Evolutionary conservation across 2,888 invertebrate species (phyloP).

Genomic region (Syrista parreyssii): DNA sequence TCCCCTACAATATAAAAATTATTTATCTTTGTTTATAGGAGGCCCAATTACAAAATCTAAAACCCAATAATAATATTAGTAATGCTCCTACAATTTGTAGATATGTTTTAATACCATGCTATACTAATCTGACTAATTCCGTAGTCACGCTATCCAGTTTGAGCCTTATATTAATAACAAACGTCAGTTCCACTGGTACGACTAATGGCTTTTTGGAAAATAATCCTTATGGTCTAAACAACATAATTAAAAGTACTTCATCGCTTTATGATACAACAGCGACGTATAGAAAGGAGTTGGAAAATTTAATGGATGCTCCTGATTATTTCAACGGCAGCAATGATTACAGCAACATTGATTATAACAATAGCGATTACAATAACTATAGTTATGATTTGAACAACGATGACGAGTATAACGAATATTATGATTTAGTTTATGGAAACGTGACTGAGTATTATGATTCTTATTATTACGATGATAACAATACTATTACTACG

Average conservation of each 20-base stretch:
- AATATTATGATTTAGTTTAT: slow-evolving; percentile 18
- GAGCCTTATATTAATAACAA: slow-evolving; percentile 60
- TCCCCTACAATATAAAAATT: background rate
- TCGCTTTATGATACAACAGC: background rate
- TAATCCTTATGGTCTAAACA: background rate
- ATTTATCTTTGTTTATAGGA: slow-evolving; percentile 57
- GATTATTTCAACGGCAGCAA: background rate
- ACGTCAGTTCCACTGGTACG: slow-evolving; percentile 16
- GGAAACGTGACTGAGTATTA: background rate
- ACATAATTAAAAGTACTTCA: background rate
- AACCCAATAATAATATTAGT: slow-evolving; percentile 61
- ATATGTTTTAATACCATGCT: slow-evolving; percentile 53
- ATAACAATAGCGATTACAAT: slow-evolving; percentile 12
- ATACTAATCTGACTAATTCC: slow-evolving; percentile 53
- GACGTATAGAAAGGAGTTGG: background rate
- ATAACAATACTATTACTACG: slow-evolving; percentile 2
- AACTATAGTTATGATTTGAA: background rate
- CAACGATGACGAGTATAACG: slow-evolving; percentile 9
- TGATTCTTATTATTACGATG: slow-evolving; percentile 16
- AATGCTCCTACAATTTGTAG: slow-evolving; percentile 31
- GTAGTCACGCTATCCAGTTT: slow-evolving; percentile 63
- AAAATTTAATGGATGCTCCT: background rate
- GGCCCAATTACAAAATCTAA: slow-evolving; percentile 69
- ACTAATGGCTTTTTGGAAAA: background rate
- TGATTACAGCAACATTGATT: slow-evolving; percentile 8